These are phyloP conservation scores for Empidonax alnorum DNA, from an alignment of 2,113 vertebrate species.

Conservation along the genomic window DNA sequence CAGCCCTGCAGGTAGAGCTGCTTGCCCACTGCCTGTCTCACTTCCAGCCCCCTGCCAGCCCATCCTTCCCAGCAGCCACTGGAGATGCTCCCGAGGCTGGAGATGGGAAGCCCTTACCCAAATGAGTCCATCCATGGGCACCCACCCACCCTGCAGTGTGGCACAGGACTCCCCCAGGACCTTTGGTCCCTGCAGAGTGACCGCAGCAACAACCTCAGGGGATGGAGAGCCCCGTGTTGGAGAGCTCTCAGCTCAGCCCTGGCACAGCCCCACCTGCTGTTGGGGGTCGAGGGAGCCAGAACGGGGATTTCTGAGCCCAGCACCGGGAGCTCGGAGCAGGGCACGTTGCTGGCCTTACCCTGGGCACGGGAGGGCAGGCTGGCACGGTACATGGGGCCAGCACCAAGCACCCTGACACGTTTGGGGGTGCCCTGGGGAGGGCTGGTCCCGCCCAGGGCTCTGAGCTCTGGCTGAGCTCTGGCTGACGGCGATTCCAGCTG, in stretches of 20 bases:
- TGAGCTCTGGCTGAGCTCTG: not conserved
- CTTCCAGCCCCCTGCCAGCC: not conserved
- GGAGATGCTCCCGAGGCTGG: not conserved
- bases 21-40: not conserved
- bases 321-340: accelerated
- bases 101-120: not conserved
- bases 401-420: not conserved
- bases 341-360: accelerated
- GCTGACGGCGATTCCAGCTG: not conserved
- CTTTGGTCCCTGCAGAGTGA: accelerated
- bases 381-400: not conserved
- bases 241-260: accelerated
- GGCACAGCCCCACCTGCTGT: not conserved
- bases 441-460: not conserved
- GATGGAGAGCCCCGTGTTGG: accelerated
- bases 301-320: accelerated
- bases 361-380: not conserved
- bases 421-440: not conserved
- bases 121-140: accelerated
- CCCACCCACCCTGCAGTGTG: not conserved
- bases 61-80: not conserved
- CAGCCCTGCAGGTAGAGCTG: not conserved
- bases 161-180: accelerated
- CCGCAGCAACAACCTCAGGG: accelerated
- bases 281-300: accelerated